Conservation (phyloP, 2,113 vertebrate genomes). For the Mesocricetus auratus region DNA sequence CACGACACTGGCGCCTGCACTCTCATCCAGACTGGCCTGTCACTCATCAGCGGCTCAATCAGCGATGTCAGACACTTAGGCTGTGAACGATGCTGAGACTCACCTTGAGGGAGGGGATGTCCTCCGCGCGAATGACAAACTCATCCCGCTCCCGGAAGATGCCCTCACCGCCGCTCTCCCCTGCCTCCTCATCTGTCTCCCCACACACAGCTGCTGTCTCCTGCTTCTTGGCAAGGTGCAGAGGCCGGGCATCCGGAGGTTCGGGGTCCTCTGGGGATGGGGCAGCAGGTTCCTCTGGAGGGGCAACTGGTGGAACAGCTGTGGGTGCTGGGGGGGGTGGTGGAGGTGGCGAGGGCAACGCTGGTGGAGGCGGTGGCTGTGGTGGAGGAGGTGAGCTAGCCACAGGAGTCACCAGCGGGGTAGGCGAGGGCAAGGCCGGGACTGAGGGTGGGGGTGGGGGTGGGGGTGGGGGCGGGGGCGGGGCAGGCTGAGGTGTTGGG, state of each 20-base stretch:
- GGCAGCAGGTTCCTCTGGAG: slow-evolving; percentile 78
- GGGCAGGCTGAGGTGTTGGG: slow-evolving; percentile 7
- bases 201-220: slow-evolving; percentile 93
- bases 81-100: not conserved
- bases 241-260: slow-evolving; percentile 86
- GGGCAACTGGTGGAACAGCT: slow-evolving; percentile 79
- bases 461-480: not conserved
- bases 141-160: slow-evolving; percentile 96
- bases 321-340: slow-evolving; percentile 13
- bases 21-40: not conserved
- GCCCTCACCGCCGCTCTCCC: slow-evolving; percentile 94
- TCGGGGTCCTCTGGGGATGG: slow-evolving; percentile 86
- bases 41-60: fast-evolving
- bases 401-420: not conserved
- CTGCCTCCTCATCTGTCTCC: slow-evolving; percentile 94
- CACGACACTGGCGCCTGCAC: not conserved
- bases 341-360: slow-evolving; percentile 68
- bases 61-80: fast-evolving
- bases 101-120: slow-evolving; percentile 94
- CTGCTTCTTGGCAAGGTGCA: slow-evolving; percentile 95
- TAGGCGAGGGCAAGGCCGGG: slow-evolving; percentile 64
- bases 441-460: not conserved
- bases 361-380: not conserved
- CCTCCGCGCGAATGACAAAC: slow-evolving; percentile 95
- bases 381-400: slow-evolving; percentile 74